These are phyloP conservation scores for Bambusicola thoracicus DNA, from an alignment of 2,113 vertebrate species.

Conservation along the genomic window DNA sequence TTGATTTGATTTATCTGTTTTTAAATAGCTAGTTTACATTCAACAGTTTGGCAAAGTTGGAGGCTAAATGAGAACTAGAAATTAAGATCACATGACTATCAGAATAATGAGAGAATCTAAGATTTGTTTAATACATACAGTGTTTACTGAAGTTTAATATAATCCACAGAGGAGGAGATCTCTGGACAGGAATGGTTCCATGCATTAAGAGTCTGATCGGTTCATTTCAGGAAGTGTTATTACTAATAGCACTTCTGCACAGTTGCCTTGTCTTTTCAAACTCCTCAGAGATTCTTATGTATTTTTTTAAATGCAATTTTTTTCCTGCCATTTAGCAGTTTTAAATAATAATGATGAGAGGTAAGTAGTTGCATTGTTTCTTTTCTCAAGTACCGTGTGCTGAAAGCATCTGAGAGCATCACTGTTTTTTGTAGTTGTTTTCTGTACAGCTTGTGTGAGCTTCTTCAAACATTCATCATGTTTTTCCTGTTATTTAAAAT, in stretches of 20 bases:
- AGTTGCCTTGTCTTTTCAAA: constrained; percentile 51
- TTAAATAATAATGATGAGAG: constrained; percentile 23
- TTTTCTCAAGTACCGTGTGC: constrained; percentile 35
- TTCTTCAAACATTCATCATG: not conserved
- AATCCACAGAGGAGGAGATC: not conserved
- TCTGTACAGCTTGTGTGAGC: not conserved
- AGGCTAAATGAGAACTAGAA: constrained; percentile 6
- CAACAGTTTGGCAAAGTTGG: not conserved
- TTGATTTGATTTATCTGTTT: not conserved
- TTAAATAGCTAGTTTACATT: not conserved
- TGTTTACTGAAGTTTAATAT: not conserved
- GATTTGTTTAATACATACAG: constrained; percentile 47
- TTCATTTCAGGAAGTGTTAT: constrained; percentile 3
- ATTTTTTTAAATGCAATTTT: too few species aligned
- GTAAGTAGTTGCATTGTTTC: constrained; percentile 19
- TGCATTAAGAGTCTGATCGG: constrained; percentile 18
- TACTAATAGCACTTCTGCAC: constrained; percentile 4
- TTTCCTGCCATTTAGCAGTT: constrained; percentile 42
- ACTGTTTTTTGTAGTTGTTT: not conserved
- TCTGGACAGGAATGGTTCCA: not conserved
- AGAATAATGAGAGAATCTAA: constrained; percentile 45
- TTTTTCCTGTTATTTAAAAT: not conserved
- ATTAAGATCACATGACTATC: constrained; percentile 22
- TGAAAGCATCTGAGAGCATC: not conserved
- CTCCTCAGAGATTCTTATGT: not conserved